Evolutionary conservation across 64 coral and sea anemone species (phyloP).

Genomic region (Stichodactyla helianthus): DNA sequence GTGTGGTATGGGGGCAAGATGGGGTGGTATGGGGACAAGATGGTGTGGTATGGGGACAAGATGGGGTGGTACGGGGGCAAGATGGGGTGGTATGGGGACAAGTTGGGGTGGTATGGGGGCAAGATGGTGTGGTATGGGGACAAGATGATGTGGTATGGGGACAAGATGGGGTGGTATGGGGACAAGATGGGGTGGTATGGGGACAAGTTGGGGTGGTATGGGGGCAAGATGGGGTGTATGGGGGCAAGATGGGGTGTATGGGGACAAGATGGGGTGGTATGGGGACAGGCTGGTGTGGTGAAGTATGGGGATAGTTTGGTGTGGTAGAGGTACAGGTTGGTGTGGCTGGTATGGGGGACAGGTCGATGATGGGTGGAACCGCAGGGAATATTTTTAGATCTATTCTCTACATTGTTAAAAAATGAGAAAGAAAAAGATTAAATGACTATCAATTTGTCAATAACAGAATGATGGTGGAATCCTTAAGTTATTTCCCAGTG

Average conservation of each 20-base stretch:
- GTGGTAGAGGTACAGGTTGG: not conserved
- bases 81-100: not conserved
- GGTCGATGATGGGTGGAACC: not conserved
- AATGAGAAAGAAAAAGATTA: too few relatives aligned
- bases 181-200: not conserved
- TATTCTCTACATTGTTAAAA: too few relatives aligned
- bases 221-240: not conserved
- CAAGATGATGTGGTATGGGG: not conserved
- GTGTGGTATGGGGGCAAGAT: not conserved
- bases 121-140: too few relatives aligned
- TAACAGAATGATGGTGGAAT: slow-evolving; percentile 11
- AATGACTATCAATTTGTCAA: not conserved
- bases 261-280: not conserved
- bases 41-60: not conserved
- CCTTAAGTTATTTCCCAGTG: slow-evolving; percentile 44
- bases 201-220: not conserved
- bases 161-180: not conserved
- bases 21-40: not conserved
- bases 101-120: not conserved
- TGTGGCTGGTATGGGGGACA: not conserved
- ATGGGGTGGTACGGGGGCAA: too few relatives aligned
- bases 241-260: not conserved
- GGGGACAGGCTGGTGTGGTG: not conserved
- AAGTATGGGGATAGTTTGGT: not conserved
- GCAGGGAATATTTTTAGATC: too few relatives aligned